A percentile compares a stretch with the other conserved stretches of the same genome.
These are phyloP conservation scores for Chionomys nivalis DNA, from an alignment of 2,113 vertebrate species.

Conservation along the genomic window DNA sequence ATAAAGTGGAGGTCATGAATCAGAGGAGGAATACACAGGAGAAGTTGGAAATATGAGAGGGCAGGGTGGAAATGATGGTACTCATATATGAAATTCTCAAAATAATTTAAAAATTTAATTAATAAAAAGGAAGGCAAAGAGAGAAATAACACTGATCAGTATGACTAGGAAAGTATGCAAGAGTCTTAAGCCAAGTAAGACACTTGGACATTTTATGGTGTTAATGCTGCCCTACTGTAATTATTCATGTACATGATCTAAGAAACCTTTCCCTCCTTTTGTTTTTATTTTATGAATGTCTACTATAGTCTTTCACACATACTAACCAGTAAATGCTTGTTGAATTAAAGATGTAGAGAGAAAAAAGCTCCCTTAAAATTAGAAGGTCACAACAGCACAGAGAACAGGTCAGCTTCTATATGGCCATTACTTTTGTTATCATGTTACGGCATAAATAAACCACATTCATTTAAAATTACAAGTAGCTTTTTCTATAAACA, in stretches of 20 bases:
- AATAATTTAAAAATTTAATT: background rate
- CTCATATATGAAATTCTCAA: background rate
- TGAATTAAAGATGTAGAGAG: conserved; percentile 40
- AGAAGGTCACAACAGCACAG: background rate
- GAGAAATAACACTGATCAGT: background rate
- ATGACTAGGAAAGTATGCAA: background rate
- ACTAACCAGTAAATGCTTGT: conserved; percentile 21
- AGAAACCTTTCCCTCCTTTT: background rate
- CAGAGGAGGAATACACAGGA: background rate
- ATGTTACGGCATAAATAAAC: background rate
- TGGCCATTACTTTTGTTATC: conserved; percentile 14
- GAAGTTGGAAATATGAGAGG: background rate
- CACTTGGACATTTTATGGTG: background rate
- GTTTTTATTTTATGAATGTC: background rate
- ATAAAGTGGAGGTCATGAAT: background rate
- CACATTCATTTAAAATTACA: conserved; percentile 22
- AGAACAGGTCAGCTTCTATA: background rate
- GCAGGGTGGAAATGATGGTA: background rate
- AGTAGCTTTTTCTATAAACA: conserved; percentile 6
- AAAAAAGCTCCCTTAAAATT: background rate
- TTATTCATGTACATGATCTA: background rate
- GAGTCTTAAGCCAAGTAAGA: background rate
- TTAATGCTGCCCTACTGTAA: background rate
- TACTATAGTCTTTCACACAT: background rate
- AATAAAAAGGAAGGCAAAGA: background rate